phyloP scores from a whole-genome alignment of 2,888 invertebrate species.

The Notodonta ziczac region DNA sequence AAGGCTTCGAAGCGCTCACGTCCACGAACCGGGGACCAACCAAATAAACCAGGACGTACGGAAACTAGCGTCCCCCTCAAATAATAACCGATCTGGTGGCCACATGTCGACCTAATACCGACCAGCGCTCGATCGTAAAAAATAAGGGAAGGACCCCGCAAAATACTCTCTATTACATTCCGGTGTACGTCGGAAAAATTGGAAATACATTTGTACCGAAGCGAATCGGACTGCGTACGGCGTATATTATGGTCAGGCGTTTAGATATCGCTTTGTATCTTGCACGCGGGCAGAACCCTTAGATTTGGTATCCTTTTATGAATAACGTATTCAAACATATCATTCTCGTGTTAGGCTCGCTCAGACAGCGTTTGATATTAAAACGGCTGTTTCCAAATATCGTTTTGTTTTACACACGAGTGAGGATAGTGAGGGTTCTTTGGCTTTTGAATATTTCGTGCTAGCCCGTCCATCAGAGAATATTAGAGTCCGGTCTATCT shows the following conservation, averaged over 20 bases:
- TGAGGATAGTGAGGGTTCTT: neutral
- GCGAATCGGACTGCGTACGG: constrained; percentile 43
- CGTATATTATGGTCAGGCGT: constrained; percentile 29
- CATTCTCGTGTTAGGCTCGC: constrained; percentile 19
- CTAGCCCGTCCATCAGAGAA: neutral
- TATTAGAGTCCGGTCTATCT: too few relatives aligned
- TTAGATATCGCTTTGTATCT: constrained; percentile 9
- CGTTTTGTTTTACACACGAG: constrained; percentile 2
- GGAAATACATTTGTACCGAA: constrained; percentile 70
- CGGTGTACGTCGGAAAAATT: constrained; percentile 65
- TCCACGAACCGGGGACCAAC: constrained; percentile 40
- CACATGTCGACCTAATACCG: constrained; percentile 78
- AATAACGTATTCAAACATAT: constrained; percentile 29
- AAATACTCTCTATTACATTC: constrained; percentile 76
- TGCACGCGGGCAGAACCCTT: constrained; percentile 7
- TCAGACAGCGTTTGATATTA: constrained; percentile 18
- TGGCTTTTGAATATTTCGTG: neutral
- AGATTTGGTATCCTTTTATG: constrained; percentile 31
- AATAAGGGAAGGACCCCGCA: constrained; percentile 75
- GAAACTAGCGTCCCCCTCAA: constrained; percentile 58
- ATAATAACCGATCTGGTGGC: constrained; percentile 73
- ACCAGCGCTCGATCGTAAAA: constrained; percentile 71
- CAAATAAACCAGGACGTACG: constrained; percentile 56
- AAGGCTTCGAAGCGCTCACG: constrained; percentile 23
- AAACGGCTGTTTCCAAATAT: constrained; percentile 12